These are phyloP conservation scores for Enteromius unitaeniatus DNA, from an alignment of 2,797 vertebrate species.

Conservation along the genomic window DNA sequence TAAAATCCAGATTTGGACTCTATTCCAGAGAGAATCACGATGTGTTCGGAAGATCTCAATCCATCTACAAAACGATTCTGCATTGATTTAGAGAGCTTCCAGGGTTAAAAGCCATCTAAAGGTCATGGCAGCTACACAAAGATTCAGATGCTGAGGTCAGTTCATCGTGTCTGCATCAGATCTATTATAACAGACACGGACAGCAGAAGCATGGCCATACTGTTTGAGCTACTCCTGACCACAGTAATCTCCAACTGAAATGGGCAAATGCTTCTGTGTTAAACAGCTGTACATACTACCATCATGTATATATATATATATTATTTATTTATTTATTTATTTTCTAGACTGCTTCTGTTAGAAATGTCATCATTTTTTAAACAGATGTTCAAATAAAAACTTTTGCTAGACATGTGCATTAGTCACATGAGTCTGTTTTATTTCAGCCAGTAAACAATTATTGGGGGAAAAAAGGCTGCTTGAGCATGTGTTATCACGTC, in stretches of 20 bases:
- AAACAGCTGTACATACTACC: neutral
- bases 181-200: neutral
- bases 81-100: neutral
- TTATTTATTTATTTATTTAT: no score
- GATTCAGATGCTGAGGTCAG: neutral
- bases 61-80: no score
- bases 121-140: neutral
- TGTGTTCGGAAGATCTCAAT: no score
- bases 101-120: neutral
- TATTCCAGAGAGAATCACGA: no score
- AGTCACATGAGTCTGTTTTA: neutral
- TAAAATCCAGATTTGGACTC: no score
- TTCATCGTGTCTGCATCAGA: neutral
- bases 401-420: neutral
- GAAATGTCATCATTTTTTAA: neutral
- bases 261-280: neutral
- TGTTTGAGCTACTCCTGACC: neutral
- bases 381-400: neutral
- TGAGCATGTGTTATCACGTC: neutral
- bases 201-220: neutral
- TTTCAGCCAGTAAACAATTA: neutral
- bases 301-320: neutral
- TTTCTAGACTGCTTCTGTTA: neutral
- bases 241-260: no score
- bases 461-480: neutral